Evolutionary conservation across 2,888 invertebrate species (phyloP).

Genomic region (Alloplasta piceator): DNA sequence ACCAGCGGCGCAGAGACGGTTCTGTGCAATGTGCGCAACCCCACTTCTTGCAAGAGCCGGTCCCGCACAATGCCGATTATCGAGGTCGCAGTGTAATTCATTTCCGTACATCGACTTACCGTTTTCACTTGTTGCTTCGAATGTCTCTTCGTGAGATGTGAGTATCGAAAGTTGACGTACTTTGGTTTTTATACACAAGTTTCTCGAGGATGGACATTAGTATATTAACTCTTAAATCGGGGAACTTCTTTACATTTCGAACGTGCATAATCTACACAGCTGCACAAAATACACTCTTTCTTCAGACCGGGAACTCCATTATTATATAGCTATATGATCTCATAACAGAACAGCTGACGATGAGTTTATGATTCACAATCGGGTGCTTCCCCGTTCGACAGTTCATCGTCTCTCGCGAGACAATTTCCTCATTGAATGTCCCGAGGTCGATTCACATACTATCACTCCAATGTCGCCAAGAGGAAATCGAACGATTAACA

Average conservation of each 20-base stretch:
- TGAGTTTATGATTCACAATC: constrained; percentile 1
- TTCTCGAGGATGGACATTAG: background rate
- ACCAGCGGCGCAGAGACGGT: no score
- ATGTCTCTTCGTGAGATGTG: background rate
- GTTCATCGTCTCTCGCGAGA: background rate
- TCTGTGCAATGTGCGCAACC: no score
- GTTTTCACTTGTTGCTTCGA: constrained; percentile 5
- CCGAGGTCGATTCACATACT: constrained; percentile 2
- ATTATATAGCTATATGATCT: background rate
- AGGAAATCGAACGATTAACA: background rate
- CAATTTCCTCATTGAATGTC: constrained; percentile 1
- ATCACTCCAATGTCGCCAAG: no score
- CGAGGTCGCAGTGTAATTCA: no score
- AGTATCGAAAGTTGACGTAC: background rate
- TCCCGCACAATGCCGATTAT: no score
- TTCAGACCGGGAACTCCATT: background rate
- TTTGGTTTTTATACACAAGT: constrained; percentile 34
- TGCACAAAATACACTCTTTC: background rate
- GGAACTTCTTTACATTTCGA: constrained; percentile 10
- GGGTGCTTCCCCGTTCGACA: background rate
- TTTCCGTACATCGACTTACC: background rate
- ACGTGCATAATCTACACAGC: background rate
- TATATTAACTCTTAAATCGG: background rate
- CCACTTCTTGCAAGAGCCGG: no score
- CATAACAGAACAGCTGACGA: background rate